These are phyloP conservation scores for Peromyscus maniculatus DNA, from an alignment of 2,113 vertebrate species.

Conservation along the genomic window DNA sequence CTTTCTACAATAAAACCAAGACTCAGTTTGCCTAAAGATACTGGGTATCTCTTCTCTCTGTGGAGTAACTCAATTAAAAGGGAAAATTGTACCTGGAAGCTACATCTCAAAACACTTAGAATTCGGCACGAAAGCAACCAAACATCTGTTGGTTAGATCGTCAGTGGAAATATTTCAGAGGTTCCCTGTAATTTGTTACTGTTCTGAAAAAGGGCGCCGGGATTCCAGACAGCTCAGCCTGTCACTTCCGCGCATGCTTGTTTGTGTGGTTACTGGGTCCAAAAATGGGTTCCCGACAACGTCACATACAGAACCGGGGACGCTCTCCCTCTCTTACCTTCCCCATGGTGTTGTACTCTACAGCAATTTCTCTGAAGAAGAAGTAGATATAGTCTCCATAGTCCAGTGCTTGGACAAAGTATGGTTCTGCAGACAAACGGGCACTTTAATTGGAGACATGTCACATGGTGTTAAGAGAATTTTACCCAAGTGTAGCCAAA, in stretches of 20 bases:
- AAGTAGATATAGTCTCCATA: slow-evolving; percentile 99
- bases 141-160: slow-evolving; percentile 60
- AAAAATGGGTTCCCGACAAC: slow-evolving; percentile 52
- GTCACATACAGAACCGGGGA: slow-evolving; percentile 33
- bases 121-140: slow-evolving; percentile 54
- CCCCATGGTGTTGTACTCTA: slow-evolving; percentile 99
- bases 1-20: slow-evolving; percentile 72
- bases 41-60: background rate
- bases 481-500: slow-evolving; percentile 54
- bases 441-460: slow-evolving; percentile 49
- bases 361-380: slow-evolving; percentile 99
- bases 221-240: slow-evolving; percentile 62
- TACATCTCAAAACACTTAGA: slow-evolving; percentile 67
- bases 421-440: slow-evolving; percentile 91
- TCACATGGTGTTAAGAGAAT: slow-evolving; percentile 54
- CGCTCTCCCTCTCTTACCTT: slow-evolving; percentile 91
- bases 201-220: slow-evolving; percentile 58
- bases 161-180: slow-evolving; percentile 61
- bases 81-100: slow-evolving; percentile 71
- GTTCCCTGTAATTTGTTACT: background rate
- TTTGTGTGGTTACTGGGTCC: slow-evolving; percentile 78
- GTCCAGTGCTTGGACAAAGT: slow-evolving; percentile 97
- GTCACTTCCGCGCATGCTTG: slow-evolving; percentile 69
- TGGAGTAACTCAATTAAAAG: slow-evolving; percentile 56
- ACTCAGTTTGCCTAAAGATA: slow-evolving; percentile 64